These are phyloP conservation scores for Cremastinae sp. DNA, from an alignment of 2,888 invertebrate genomes.

Conservation along the genomic window DNA sequence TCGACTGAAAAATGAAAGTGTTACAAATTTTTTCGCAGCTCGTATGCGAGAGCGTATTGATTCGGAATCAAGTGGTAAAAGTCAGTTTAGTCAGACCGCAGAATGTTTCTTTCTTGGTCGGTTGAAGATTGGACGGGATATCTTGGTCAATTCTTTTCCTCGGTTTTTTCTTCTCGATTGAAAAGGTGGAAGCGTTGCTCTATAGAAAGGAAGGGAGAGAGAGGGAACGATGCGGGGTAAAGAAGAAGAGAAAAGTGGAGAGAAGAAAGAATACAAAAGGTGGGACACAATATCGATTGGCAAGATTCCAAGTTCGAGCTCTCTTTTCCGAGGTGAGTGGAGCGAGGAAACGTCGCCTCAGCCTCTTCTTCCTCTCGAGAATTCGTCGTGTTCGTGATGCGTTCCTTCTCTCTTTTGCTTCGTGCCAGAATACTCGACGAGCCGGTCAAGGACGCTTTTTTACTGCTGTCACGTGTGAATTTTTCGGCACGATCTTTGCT, in stretches of 20 bases:
- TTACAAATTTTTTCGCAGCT: neutral
- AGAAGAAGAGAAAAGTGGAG: slow-evolving; percentile 18
- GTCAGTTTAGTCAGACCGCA: neutral
- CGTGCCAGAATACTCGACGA: slow-evolving; percentile 39
- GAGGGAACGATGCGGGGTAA: neutral
- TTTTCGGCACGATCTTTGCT: slow-evolving; percentile 1
- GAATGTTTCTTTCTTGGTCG: neutral
- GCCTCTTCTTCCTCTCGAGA: slow-evolving; percentile 25
- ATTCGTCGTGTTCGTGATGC: slow-evolving; percentile 32
- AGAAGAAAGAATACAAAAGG: slow-evolving; percentile 23
- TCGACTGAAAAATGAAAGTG: neutral
- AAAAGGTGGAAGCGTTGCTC: slow-evolving; percentile 9
- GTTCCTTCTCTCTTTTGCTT: slow-evolving; percentile 3
- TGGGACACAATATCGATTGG: slow-evolving; percentile 62
- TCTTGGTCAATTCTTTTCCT: neutral
- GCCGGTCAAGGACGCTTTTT: slow-evolving; percentile 50
- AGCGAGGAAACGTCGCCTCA: slow-evolving; percentile 39
- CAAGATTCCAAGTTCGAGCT: slow-evolving; percentile 61
- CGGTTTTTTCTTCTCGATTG: neutral
- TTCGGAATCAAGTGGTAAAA: neutral
- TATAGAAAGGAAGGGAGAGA: neutral
- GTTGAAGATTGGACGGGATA: slow-evolving; percentile 14
- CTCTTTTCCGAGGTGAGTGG: slow-evolving; percentile 45
- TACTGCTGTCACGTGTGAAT: slow-evolving; percentile 26
- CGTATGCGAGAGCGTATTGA: neutral